These are phyloP conservation scores for Rhipidura dahli DNA, from an alignment of 2,113 vertebrate genomes.

Conservation along the genomic window DNA sequence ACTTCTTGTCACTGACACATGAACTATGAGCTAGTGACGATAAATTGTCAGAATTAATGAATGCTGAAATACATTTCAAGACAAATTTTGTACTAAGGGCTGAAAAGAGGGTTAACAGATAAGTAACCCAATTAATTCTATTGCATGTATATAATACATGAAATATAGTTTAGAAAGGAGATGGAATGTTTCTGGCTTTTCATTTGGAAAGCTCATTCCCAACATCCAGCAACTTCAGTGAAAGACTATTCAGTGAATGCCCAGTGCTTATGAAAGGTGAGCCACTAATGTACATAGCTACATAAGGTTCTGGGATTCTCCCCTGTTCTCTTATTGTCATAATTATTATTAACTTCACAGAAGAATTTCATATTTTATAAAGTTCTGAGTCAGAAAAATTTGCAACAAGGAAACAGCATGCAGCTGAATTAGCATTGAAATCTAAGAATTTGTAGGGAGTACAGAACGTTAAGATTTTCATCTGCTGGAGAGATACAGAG, in stretches of 20 bases:
- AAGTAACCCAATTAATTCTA: not conserved
- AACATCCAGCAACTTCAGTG: not conserved
- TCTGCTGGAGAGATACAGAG: not conserved
- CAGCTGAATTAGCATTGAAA: not conserved
- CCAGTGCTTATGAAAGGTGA: not conserved
- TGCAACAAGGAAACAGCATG: not conserved
- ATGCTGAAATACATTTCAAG: not conserved
- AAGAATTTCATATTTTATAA: rapidly evolving
- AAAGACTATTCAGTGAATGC: not conserved
- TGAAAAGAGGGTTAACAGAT: not conserved
- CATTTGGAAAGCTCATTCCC: not conserved
- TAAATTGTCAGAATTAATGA: slow-evolving; percentile 25
- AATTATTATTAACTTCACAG: not conserved
- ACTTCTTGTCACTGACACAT: not conserved
- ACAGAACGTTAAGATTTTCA: not conserved
- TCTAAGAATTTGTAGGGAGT: not conserved
- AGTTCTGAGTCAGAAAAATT: not conserved
- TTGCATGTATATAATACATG: not conserved
- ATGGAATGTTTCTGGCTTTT: not conserved
- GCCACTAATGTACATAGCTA: not conserved
- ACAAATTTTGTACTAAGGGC: not conserved
- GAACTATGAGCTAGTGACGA: not conserved
- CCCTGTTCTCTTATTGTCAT: not conserved
- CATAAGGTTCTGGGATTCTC: not conserved
- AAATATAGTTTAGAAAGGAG: not conserved